A percentile compares a stretch with the other conserved stretches of the same genome.
phyloP scores from a whole-genome alignment of 37 sponge, comb jelly and placozoan genomes.

The Crambe crambe region DNA sequence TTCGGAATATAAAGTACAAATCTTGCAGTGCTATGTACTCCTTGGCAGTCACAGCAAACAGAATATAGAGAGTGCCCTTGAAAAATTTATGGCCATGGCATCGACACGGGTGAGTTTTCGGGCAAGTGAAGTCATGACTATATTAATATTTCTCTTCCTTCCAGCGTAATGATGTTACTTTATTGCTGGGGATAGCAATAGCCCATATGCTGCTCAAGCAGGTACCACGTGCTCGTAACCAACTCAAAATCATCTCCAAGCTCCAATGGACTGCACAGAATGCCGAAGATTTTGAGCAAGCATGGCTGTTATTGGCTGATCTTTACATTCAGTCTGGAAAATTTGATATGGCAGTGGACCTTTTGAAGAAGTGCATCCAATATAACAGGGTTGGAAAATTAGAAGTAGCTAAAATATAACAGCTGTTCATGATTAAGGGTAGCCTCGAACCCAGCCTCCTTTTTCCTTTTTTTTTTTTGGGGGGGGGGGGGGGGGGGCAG shows the following conservation, averaged over 20 bases:
- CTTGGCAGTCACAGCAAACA: constrained; percentile 65
- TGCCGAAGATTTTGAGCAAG: constrained; percentile 88
- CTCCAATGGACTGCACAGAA: constrained; percentile 80
- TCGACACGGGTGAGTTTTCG: constrained; percentile 38
- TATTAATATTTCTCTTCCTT: not conserved
- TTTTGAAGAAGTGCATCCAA: constrained; percentile 80
- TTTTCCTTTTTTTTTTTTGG: no score
- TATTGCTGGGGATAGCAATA: constrained; percentile 86
- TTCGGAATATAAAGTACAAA: constrained; percentile 31
- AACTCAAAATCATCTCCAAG: constrained; percentile 91
- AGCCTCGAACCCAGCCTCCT: no score
- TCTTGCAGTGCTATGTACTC: constrained; percentile 60
- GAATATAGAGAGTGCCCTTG: constrained; percentile 81
- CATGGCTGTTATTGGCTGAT: constrained; percentile 96
- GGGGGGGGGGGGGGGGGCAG: constrained; percentile 4
- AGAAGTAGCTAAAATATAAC: no score
- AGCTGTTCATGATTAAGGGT: not conserved
- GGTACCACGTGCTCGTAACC: constrained; percentile 88
- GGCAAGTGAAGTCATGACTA: not conserved
- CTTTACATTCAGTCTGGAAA: constrained; percentile 91
- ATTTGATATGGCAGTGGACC: constrained; percentile 91
- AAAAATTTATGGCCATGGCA: constrained; percentile 70
- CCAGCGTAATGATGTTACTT: constrained; percentile 75
- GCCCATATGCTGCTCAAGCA: constrained; percentile 93
- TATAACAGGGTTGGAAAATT: constrained; percentile 63